These are phyloP conservation scores for Drosophila crucigera DNA, from an alignment of 2,888 invertebrate species.

Conservation along the genomic window DNA sequence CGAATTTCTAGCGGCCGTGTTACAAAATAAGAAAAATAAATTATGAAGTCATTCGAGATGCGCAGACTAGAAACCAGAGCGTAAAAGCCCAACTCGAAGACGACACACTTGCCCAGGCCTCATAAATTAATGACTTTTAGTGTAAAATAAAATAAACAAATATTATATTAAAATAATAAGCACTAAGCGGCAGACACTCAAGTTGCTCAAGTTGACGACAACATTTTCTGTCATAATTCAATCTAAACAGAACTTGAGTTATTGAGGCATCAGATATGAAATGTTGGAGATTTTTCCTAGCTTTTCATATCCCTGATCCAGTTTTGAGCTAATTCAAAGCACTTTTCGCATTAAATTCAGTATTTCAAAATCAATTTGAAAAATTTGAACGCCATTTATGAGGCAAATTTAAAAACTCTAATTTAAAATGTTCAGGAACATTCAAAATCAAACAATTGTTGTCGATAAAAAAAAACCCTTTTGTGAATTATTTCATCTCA, in stretches of 20 bases:
- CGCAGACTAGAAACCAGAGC: conserved; percentile 37
- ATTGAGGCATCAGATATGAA: neutral
- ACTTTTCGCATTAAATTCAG: neutral
- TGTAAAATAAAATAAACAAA: conserved; percentile 4
- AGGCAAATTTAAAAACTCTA: neutral
- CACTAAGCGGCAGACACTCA: neutral
- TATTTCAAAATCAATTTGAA: neutral
- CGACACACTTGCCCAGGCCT: conserved; percentile 5
- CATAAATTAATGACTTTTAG: conserved; percentile 7
- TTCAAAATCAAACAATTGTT: neutral
- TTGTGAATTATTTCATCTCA: neutral
- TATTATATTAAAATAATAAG: neutral
- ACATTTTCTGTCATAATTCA: neutral
- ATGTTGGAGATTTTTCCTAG: neutral
- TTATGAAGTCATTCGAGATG: conserved; percentile 58
- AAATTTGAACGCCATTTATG: neutral
- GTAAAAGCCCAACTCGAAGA: conserved; percentile 21
- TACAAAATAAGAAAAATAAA: conserved; percentile 47
- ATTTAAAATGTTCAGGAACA: too few relatives aligned
- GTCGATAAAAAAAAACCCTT: neutral
- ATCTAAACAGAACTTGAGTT: neutral
- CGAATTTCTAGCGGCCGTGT: conserved; percentile 11
- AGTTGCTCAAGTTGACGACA: neutral
- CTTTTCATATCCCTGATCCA: neutral
- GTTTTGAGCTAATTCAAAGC: neutral